These are phyloP conservation scores for Sinocyclocheilus maitianheensis DNA, from an alignment of 2,113 vertebrate species.

Conservation along the genomic window DNA sequence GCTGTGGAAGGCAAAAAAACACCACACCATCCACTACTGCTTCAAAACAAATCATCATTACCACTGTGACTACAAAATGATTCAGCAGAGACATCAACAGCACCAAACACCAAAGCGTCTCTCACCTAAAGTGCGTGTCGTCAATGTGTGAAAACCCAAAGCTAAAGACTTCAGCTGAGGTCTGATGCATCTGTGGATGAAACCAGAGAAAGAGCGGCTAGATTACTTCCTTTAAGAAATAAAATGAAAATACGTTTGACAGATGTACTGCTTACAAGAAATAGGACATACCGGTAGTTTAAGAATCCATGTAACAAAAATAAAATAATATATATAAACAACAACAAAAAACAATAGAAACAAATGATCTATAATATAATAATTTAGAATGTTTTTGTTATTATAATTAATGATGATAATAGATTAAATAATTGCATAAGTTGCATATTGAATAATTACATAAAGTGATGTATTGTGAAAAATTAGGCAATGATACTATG, in stretches of 20 bases:
- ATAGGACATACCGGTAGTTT: background rate
- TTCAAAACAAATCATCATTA: slow-evolving; percentile 4
- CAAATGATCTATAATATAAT: no score
- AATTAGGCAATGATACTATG: no score
- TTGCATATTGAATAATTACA: no score
- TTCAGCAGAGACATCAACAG: background rate
- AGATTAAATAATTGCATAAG: no score
- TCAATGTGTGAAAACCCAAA: slow-evolving; percentile 87
- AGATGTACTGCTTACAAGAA: background rate
- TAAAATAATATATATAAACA: background rate
- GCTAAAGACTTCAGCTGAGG: slow-evolving; percentile 90
- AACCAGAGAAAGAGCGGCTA: slow-evolving; percentile 28
- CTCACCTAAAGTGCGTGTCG: slow-evolving; percentile 88
- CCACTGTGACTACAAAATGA: background rate
- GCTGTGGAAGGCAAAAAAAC: slow-evolving; percentile 69
- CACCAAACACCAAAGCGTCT: background rate
- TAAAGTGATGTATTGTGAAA: no score
- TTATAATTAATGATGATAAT: no score
- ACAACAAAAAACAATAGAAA: background rate
- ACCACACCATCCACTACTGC: background rate
- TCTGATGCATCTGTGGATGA: slow-evolving; percentile 79
- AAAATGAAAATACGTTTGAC: background rate
- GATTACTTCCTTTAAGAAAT: background rate
- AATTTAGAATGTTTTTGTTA: no score
- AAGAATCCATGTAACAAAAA: background rate